Percentiles rank a stretch among this genome's conserved stretches.
Conservation (phyloP, 1,140 invertebrate species). For the Anoplolepis gracilipes region DNA sequence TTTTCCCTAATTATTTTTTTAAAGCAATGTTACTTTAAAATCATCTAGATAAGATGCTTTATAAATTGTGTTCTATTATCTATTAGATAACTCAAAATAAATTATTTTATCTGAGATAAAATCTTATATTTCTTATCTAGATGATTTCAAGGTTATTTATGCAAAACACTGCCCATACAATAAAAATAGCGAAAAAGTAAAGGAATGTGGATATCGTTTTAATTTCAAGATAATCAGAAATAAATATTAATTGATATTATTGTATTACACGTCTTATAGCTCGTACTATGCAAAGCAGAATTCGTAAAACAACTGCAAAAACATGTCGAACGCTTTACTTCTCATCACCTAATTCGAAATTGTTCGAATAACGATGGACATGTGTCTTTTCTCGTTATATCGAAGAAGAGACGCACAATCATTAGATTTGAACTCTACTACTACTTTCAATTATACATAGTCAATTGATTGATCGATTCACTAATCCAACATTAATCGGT, state of each 20-base stretch:
- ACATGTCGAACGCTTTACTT: conserved; percentile 30
- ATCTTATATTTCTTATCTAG: too few relatives aligned
- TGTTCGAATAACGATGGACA: background rate
- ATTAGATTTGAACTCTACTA: conserved; percentile 18
- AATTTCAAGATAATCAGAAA: background rate
- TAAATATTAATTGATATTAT: conserved; percentile 26
- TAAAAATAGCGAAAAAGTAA: background rate
- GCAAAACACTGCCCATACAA: too few relatives aligned
- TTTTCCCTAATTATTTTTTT: too few relatives aligned
- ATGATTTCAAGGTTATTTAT: too few relatives aligned
- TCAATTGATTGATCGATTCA: conserved; percentile 69
- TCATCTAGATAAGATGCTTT: too few relatives aligned
- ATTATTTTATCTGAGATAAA: too few relatives aligned
- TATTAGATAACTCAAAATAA: too few relatives aligned
- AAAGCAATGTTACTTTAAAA: too few relatives aligned
- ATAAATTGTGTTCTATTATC: too few relatives aligned
- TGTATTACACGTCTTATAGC: background rate
- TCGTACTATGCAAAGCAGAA: background rate
- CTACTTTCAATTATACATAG: conserved; percentile 61
- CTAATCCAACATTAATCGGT: background rate
- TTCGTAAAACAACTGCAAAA: conserved; percentile 24
- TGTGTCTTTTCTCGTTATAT: conserved; percentile 2
- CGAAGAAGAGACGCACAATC: background rate
- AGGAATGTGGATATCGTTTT: background rate
- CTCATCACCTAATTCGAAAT: conserved; percentile 7